These are phyloP conservation scores for Delphinus delphis DNA, from an alignment of 2,113 vertebrate species.

Conservation along the genomic window DNA sequence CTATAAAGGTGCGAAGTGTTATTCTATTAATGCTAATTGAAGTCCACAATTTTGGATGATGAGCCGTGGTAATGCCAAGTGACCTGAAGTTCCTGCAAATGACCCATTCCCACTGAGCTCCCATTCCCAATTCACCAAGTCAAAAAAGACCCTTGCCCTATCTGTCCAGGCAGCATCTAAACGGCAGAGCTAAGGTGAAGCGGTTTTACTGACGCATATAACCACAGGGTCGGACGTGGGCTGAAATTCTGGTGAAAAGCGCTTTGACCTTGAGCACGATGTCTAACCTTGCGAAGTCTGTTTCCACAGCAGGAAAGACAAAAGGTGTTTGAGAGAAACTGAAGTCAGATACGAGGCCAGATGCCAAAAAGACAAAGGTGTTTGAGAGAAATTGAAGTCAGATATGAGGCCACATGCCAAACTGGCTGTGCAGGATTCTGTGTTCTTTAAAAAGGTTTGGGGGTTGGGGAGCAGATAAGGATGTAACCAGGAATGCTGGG, in stretches of 20 bases:
- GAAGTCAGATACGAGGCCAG: not conserved
- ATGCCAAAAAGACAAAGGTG: conserved; percentile 43
- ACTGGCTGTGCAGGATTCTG: not conserved
- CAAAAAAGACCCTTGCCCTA: not conserved
- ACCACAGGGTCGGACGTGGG: not conserved
- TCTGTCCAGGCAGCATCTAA: not conserved
- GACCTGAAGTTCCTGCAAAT: not conserved
- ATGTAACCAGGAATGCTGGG: not conserved
- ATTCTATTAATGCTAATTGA: conserved; percentile 68
- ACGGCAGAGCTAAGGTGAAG: not conserved
- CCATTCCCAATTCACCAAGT: not conserved
- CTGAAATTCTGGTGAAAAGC: not conserved
- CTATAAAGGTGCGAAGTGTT: conserved; percentile 53
- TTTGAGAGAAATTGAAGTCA: conserved; percentile 1
- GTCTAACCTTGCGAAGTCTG: not conserved
- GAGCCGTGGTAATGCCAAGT: too few species aligned
- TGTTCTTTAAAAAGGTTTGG: not conserved
- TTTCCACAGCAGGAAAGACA: not conserved
- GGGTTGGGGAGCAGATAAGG: not conserved
- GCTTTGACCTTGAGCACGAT: not conserved
- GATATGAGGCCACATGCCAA: not conserved
- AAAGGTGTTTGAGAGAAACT: conserved; percentile 17
- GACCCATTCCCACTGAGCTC: not conserved
- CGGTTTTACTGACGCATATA: accelerated
- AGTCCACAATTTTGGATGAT: not conserved